Percentiles rank a stretch among this genome's conserved stretches.
phyloP scores from a whole-genome alignment of 2,888 invertebrate genomes.

The Leptogaster cylindrica region DNA sequence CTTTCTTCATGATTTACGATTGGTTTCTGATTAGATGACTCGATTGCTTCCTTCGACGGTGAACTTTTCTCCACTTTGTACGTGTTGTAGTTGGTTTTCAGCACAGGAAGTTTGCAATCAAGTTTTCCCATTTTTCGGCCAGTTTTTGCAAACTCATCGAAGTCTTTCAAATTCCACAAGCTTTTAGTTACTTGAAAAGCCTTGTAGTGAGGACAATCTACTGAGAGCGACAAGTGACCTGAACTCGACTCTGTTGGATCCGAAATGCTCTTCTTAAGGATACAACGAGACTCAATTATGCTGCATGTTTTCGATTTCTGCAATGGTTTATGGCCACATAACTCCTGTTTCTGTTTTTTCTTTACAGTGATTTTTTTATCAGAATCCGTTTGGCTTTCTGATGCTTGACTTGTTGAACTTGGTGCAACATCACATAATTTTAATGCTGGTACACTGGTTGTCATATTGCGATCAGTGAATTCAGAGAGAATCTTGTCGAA shows the following conservation, averaged over 20 bases:
- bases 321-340: constrained; percentile 55
- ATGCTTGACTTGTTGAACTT: constrained; percentile 1
- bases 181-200: constrained; percentile 66
- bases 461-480: constrained; percentile 52
- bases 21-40: constrained; percentile 47
- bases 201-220: constrained; percentile 33
- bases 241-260: constrained; percentile 56
- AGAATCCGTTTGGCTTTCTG: not conserved
- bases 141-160: constrained; percentile 66
- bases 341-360: not conserved
- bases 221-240: constrained; percentile 30
- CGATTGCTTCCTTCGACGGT: constrained; percentile 58
- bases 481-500: constrained; percentile 66
- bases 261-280: constrained; percentile 65
- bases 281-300: constrained; percentile 73
- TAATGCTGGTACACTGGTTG: not conserved
- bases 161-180: constrained; percentile 67
- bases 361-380: not conserved
- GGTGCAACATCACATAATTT: constrained; percentile 7
- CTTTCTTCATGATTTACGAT: too few species aligned
- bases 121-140: constrained; percentile 56
- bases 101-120: constrained; percentile 62
- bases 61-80: constrained; percentile 56
- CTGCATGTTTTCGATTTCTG: constrained; percentile 75
- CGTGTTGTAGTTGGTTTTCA: constrained; percentile 60